These are phyloP conservation scores for Corythoichthys intestinalis DNA, from an alignment of 2,113 vertebrate species.

Conservation along the genomic window DNA sequence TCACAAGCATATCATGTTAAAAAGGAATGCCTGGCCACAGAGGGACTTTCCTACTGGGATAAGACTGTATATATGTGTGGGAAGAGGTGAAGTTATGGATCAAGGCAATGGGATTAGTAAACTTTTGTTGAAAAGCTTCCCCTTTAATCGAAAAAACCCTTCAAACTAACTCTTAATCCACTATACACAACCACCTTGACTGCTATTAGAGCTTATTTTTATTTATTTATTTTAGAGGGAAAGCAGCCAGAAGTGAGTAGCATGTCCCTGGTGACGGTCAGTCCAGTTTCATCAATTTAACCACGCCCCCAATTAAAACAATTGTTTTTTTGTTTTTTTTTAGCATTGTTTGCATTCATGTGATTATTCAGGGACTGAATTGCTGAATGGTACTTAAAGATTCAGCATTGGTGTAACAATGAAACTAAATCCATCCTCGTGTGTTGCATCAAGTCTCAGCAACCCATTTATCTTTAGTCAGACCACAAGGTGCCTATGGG, in stretches of 20 bases:
- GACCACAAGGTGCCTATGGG: conserved; percentile 59
- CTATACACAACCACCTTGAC: conserved; percentile 9
- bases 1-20: conserved; percentile 77
- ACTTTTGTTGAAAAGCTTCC: conserved; percentile 54
- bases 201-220: conserved; percentile 6
- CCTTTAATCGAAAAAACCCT: conserved; percentile 30
- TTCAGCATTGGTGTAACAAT: conserved; percentile 33
- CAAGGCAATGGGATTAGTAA: conserved; percentile 50
- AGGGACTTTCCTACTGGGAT: conserved; percentile 64
- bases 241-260: conserved; percentile 10
- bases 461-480: conserved; percentile 60
- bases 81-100: conserved; percentile 40
- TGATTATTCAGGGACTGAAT: conserved; percentile 36
- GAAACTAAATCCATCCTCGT: conserved; percentile 61
- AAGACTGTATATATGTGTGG: conserved; percentile 28
- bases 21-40: conserved; percentile 70
- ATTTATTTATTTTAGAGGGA: conserved; percentile 9
- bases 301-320: conserved; percentile 1
- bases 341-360: conserved; percentile 47
- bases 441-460: conserved; percentile 44
- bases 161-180: conserved; percentile 25
- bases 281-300: conserved; percentile 59
- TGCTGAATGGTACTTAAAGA: conserved; percentile 21
- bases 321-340: conserved; percentile 1
- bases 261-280: conserved; percentile 54